Evolutionary conservation across 2,888 invertebrate genomes (phyloP), one percentile per base, ranked within the genome.

Genomic region (Drosophila prostipennis): DNA sequence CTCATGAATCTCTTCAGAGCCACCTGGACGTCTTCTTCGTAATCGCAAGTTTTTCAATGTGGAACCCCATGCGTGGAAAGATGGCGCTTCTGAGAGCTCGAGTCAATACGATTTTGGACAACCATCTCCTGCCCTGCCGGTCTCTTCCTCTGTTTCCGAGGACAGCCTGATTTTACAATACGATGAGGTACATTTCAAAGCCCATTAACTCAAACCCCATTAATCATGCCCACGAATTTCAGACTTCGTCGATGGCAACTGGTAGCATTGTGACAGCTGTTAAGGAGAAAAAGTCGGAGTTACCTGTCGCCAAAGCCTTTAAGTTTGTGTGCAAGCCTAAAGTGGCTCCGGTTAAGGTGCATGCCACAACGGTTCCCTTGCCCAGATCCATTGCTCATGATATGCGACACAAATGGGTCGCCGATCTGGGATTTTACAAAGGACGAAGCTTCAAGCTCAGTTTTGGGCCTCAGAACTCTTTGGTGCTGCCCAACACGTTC

Each of bases 381-480:
- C 76, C 83, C 5, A 81, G 86, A 2, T 92, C 92, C 1, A 79
- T 91, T n/a, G 83, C 87, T 1, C 65, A 72, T 46, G 72, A 77
- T 3, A 45, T 89, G 6, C 73, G 78, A 11, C 93, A 93, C 0
- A 89, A 91, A 1, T 93, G 91, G 80, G 91, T 94, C 10, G 84
- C 88, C 2, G 95, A 95, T 85, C 87, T 94, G 89, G 93, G 93
- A 0, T 91, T 95, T 8, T 93, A 93, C 51, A 94, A 94, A 77
- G 94, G 95, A 29, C 93, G 95, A 0, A 94, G 95, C 68, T 95
- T 94, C 71, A 94, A 96, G 85, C 94, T 95, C 0, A 96, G 96
- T 1, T 98, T 97, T 95, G 95, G 95, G 0, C 94, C 95, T 0
- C 93, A 94, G 13, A 93, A 94, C 78, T 93, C 93, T 0, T 90